Evolutionary conservation across 2,797 vertebrate species (phyloP).

Genomic region (Pogonophryne albipinna): DNA sequence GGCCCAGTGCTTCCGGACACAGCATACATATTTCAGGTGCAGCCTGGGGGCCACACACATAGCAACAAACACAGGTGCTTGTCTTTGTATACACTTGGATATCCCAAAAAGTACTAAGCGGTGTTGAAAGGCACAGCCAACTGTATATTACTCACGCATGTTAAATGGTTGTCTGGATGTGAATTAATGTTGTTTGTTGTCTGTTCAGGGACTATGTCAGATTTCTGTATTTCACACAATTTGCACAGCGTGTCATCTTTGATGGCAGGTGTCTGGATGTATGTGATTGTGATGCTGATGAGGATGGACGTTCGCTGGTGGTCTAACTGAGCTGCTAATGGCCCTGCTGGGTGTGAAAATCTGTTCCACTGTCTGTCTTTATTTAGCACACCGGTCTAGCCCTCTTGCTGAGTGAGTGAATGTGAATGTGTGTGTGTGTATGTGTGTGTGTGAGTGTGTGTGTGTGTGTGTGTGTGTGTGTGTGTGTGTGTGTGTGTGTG

Average conservation of each 20-base stretch:
- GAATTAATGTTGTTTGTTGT: neutral
- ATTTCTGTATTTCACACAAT: conserved; percentile 24
- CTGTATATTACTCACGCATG: conserved; percentile 17
- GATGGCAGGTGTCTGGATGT: conserved; percentile 66
- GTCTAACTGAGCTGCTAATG: conserved; percentile 79
- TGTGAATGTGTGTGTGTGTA: neutral
- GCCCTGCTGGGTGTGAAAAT: conserved; percentile 77
- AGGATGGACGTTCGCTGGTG: conserved; percentile 75
- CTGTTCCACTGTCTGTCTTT: conserved; percentile 81
- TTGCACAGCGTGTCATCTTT: conserved; percentile 20
- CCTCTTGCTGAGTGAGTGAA: conserved; percentile 32
- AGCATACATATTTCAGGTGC: conserved; percentile 75
- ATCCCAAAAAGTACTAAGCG: conserved; percentile 1
- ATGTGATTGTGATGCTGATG: conserved; percentile 72
- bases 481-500: neutral
- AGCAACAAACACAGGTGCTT: conserved; percentile 23
- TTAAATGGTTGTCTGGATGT: neutral
- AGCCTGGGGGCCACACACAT: conserved; percentile 55
- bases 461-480: neutral
- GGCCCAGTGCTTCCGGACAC: conserved; percentile 53
- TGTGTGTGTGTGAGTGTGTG: neutral
- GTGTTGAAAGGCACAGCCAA: neutral
- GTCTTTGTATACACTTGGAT: neutral
- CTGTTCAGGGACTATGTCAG: neutral
- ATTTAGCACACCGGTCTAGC: conserved; percentile 73